These are phyloP conservation scores for Mionectes olivaceus DNA, from an alignment of 2,797 vertebrate genomes.

Conservation along the genomic window DNA sequence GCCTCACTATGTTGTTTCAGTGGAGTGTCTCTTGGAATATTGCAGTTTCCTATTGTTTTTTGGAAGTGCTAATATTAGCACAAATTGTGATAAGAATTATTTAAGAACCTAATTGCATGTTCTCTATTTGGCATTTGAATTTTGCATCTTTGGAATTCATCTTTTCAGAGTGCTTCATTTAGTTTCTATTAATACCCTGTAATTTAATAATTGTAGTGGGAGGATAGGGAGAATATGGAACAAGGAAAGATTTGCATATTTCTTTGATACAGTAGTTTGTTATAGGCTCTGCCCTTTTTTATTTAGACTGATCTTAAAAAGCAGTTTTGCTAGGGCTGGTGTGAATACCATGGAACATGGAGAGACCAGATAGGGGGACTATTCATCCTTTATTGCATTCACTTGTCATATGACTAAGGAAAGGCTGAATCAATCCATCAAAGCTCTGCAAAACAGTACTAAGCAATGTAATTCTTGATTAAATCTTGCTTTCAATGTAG, in stretches of 20 bases:
- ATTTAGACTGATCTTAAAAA: conserved; percentile 40
- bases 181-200: conserved; percentile 78
- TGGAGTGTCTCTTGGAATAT: conserved; percentile 59
- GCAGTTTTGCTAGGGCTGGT: conserved; percentile 2
- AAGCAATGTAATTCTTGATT: conserved; percentile 37
- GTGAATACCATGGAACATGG: background rate
- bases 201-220: conserved; percentile 78
- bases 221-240: conserved; percentile 54
- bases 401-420: conserved; percentile 5
- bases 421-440: conserved; percentile 33
- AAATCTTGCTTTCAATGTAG: conserved; percentile 27
- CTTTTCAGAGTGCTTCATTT: conserved; percentile 74
- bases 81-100: conserved; percentile 81
- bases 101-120: conserved; percentile 78
- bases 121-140: conserved; percentile 75
- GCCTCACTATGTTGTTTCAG: conserved; percentile 49
- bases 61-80: conserved; percentile 78
- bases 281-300: conserved; percentile 31
- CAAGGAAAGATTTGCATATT: conserved; percentile 68
- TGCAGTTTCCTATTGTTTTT: conserved; percentile 74
- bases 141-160: conserved; percentile 71
- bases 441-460: conserved; percentile 1
- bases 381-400: background rate
- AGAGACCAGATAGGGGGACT: background rate
- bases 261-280: conserved; percentile 57